Evolutionary conservation across 2,113 vertebrate genomes (phyloP), one percentile per base, ranked within the genome.

Genomic region (Limanda limanda): DNA sequence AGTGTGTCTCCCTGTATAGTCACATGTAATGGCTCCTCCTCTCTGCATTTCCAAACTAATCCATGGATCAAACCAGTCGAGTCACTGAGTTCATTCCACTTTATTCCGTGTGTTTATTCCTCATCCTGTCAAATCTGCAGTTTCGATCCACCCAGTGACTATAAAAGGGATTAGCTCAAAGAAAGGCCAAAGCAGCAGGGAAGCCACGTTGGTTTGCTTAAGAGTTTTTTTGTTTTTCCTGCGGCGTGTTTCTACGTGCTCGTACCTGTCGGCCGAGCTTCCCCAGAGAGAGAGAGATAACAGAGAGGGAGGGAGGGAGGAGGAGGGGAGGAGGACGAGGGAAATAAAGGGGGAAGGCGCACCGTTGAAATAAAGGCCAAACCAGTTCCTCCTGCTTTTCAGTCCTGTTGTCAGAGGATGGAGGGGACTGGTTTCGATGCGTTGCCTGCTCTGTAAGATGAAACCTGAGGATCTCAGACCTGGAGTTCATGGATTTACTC

Each of bases 301-400:
- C 65, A 84, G 64, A 48, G 51, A 7, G 48, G 71, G 66, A 76
- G 79, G 75, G 37, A 31, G 71, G 66, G 74, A 77, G 75, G 37
- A 31, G 61, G 62, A 71, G 58, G 79, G 77, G 37, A 45, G 77
- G 37, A 45, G 58, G 62, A 71, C 6, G 55, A 8, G 73, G 17
- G 24, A 21, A 73, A 61, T 59, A 64, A 45, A 60, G 31, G 63
- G 77, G 79, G 83, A 78, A 85, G 72, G 23, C 13, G 1, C 40
- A 42, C 40, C 12, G 40, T 65, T 77, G 78, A 84, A 68, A 68
- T 14, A 0, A 78, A 82, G 78, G 83, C 66, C 71, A 90, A 92
- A 91, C 88, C 88, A 83, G 92, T 92, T 90, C 47, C 86, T 91
- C 90, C 90, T 79, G 88, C 85, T 91, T 83, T 83, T 13, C 40